phyloP scores from a whole-genome alignment of 1,140 invertebrate genomes.

The Bombus polaris region DNA sequence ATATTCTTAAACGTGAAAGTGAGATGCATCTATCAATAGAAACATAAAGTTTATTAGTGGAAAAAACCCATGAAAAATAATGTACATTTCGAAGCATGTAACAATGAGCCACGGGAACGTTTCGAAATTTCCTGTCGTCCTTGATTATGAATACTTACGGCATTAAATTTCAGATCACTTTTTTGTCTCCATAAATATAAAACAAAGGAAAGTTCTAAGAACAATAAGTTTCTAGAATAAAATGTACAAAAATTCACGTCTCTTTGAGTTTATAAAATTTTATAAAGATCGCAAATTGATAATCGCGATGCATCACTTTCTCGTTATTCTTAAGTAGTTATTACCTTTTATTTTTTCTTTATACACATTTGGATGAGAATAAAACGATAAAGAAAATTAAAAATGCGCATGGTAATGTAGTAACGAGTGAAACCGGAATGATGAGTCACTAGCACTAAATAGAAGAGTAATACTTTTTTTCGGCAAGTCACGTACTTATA shows the following conservation, averaged over 20 bases:
- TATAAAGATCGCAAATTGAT: slow-evolving; percentile 22
- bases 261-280: background rate
- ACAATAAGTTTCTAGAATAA: slow-evolving; percentile 1
- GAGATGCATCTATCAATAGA: background rate
- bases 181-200: background rate
- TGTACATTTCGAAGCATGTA: background rate
- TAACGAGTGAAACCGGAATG: slow-evolving; percentile 34
- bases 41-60: background rate
- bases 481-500: slow-evolving; percentile 19
- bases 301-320: background rate
- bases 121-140: slow-evolving; percentile 15
- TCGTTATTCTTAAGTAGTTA: background rate
- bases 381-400: slow-evolving; percentile 7
- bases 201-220: background rate
- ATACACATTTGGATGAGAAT: background rate
- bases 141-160: slow-evolving; percentile 4
- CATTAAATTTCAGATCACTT: slow-evolving; percentile 2
- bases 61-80: background rate
- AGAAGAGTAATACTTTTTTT: slow-evolving; percentile 14
- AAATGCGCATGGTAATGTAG: background rate
- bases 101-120: slow-evolving; percentile 1
- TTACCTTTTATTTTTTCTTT: background rate
- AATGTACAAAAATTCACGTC: background rate
- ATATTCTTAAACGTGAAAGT: background rate
- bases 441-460: slow-evolving; percentile 39